Conservation (phyloP, 2,797 vertebrate species). For the Hephaestus fuliginosus region DNA sequence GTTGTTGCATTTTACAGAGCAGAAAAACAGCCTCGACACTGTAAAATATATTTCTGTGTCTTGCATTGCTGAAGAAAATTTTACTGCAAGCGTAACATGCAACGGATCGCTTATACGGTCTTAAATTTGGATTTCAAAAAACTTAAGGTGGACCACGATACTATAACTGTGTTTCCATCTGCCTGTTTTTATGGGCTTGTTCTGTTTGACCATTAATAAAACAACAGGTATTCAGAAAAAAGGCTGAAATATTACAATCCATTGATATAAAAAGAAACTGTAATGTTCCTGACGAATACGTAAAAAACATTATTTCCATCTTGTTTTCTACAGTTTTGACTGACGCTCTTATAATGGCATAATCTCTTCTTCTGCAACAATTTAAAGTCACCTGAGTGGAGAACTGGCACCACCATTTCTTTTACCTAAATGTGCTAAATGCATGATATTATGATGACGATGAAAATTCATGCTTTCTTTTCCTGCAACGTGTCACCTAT, state of each 20-base stretch:
- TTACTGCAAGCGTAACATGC: background rate
- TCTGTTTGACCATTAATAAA: background rate
- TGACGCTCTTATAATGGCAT: background rate
- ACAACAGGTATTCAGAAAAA: background rate
- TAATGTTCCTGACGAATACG: too few relatives aligned
- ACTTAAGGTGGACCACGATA: background rate
- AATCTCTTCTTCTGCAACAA: background rate
- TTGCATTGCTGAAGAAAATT: background rate
- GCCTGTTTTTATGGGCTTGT: background rate
- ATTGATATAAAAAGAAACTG: too few relatives aligned
- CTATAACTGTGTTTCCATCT: background rate
- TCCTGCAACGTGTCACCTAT: background rate
- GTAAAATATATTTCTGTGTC: too few relatives aligned
- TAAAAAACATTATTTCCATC: too few relatives aligned
- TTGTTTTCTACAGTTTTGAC: too few relatives aligned
- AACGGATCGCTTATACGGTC: background rate
- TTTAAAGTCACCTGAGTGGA: too few relatives aligned
- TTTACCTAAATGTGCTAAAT: background rate
- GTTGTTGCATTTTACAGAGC: background rate
- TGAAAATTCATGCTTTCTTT: background rate
- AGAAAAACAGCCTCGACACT: background rate
- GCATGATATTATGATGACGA: too few relatives aligned
- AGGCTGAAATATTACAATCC: too few relatives aligned
- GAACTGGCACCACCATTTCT: too few relatives aligned
- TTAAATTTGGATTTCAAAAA: background rate